These are phyloP conservation scores for Pristis pectinata DNA, from an alignment of 2,797 vertebrate species.

Conservation along the genomic window DNA sequence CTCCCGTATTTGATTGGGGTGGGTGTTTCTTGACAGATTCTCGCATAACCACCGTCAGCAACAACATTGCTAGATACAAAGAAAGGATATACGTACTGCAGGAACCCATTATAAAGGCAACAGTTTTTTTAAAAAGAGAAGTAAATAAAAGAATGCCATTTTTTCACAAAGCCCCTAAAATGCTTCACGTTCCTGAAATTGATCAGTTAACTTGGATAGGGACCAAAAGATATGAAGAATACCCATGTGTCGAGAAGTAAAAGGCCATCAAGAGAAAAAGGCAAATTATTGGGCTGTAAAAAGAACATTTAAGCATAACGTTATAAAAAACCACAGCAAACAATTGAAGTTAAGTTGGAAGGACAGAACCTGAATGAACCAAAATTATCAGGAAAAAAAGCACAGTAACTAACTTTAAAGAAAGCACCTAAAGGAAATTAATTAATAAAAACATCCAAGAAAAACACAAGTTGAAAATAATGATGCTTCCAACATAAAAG, in stretches of 20 bases:
- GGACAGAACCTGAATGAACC: not conserved
- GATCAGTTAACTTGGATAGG: not conserved
- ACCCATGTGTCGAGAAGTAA: not conserved
- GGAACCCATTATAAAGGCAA: not conserved
- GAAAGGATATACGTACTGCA: not conserved
- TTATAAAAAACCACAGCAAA: not conserved
- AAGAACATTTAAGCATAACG: not conserved
- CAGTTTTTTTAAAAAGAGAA: not conserved
- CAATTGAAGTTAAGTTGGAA: not conserved
- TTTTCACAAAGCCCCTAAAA: not conserved
- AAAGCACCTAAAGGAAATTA: not conserved
- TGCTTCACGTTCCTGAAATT: not conserved
- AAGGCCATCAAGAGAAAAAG: not conserved
- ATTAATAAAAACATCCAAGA: not conserved
- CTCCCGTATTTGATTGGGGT: not conserved
- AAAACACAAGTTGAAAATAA: constrained; percentile 4
- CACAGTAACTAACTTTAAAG: not conserved
- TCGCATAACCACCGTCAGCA: not conserved
- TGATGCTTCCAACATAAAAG: not conserved
- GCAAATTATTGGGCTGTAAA: not conserved
- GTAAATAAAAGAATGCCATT: not conserved
- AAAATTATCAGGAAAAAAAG: not conserved
- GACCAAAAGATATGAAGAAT: not conserved
- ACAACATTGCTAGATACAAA: not conserved
- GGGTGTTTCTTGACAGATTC: not conserved